Evolutionary conservation across 2,113 vertebrate genomes (phyloP), one percentile per base, ranked within the genome.

Genomic region (Butorides virescens): DNA sequence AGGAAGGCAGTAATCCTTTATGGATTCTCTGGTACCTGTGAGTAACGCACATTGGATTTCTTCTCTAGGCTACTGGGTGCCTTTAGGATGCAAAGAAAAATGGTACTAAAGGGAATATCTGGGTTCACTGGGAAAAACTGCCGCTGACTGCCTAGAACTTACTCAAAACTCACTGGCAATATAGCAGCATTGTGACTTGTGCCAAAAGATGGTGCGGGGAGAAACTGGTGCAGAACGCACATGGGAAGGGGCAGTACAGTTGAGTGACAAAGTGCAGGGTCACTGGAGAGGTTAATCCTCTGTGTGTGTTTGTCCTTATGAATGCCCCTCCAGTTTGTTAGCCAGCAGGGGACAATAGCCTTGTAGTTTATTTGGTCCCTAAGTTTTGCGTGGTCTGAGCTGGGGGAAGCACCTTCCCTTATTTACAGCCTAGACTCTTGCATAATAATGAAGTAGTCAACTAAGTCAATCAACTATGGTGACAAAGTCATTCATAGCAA

Each of bases 11-110:
- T 86, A 88, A 95, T 85, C 46, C 76, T 90, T 92, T 84, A 76
- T 90, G 88, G 85, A 87, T 93, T 94, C 86, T 62, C 58, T 87
- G 59, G 80, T 93, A 81, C 91, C 76, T 75, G 65, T 88, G 84
- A 92, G 67, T 91, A 95, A 95, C 3, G 2, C 70, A 58, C 47
- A 61, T 11, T 71, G 44, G 55, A 80, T 95, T 96, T 81, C 93
- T 87, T 83, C 93, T 94, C 17, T 66, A 44, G 79, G 82, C 61
- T 86, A n/a, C 79, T 89, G 44, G 81, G 42, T 88, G 56, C 62
- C 56, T 92, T 90, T 75, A 86, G 47, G 44, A 85, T 63, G n/a
- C 30, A 47, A 78, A 85, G 76, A 62, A 85, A 92, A 89, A 70
- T 27, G 32, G 10, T 80, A n/a, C 52, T 85, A 46, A 86, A 93